Percentiles rank a stretch among this genome's conserved stretches.
phyloP scores from a whole-genome alignment of 2,113 vertebrate species.

The Crotalus horridus region DNA sequence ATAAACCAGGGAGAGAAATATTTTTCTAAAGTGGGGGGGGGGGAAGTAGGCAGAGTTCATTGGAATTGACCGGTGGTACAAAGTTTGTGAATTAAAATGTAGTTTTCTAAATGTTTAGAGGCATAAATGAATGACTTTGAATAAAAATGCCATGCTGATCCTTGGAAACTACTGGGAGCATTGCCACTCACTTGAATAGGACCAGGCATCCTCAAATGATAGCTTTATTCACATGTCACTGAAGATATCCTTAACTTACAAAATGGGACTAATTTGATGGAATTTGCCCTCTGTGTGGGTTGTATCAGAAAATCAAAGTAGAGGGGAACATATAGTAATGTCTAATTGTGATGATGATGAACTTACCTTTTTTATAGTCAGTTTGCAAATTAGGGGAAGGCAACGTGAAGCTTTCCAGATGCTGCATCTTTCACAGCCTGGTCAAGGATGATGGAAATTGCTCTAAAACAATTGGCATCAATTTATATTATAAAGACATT shows the following conservation, averaged over 20 bases:
- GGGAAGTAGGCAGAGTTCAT: slow-evolving; percentile 34
- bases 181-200: background rate
- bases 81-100: slow-evolving; percentile 28
- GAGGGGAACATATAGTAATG: background rate
- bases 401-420: background rate
- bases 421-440: background rate
- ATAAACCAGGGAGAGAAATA: slow-evolving; percentile 29
- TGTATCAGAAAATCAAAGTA: background rate
- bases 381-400: background rate
- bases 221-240: background rate
- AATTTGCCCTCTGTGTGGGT: background rate
- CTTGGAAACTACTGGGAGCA: background rate
- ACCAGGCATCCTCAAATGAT: background rate
- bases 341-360: background rate
- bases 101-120: background rate
- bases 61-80: slow-evolving; percentile 21
- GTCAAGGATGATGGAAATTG: background rate
- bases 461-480: background rate
- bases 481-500: background rate
- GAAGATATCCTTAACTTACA: background rate
- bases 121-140: background rate
- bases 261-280: background rate
- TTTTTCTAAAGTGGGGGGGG: slow-evolving; percentile 19
- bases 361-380: background rate
- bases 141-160: background rate